Conservation (phyloP, 2,113 vertebrate genomes). For the Verasper variegatus region DNA sequence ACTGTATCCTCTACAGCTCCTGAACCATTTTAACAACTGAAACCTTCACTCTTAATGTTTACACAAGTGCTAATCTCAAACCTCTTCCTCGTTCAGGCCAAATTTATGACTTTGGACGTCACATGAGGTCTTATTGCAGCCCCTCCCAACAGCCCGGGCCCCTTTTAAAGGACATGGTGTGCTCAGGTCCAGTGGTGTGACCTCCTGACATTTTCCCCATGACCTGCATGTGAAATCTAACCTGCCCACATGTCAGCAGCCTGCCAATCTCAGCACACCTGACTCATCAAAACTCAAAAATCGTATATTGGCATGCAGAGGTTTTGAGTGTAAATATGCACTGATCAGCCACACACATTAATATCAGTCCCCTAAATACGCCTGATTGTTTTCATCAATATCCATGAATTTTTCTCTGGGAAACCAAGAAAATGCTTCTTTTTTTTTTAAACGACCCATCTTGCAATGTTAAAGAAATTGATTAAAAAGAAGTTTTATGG, state of each 20-base stretch:
- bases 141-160: constrained; percentile 7
- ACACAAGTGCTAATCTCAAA: not conserved
- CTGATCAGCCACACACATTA: not conserved
- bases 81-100: constrained; percentile 10
- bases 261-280: constrained; percentile 45
- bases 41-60: not conserved
- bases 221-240: constrained; percentile 64
- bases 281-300: constrained; percentile 42
- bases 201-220: constrained; percentile 65
- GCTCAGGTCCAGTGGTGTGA: constrained; percentile 45
- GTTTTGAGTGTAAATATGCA: constrained; percentile 47
- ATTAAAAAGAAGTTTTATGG: too few relatives aligned
- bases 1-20: constrained; percentile 17
- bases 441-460: too few relatives aligned
- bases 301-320: constrained; percentile 16
- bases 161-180: constrained; percentile 49
- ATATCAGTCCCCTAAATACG: too few relatives aligned
- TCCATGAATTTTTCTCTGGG: too few relatives aligned
- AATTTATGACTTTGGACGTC: constrained; percentile 33
- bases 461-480: too few relatives aligned
- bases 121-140: constrained; percentile 36
- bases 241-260: constrained; percentile 34
- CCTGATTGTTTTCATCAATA: too few relatives aligned
- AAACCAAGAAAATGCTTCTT: too few relatives aligned
- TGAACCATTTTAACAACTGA: not conserved